Conservation (phyloP, 2,797 vertebrate genomes). For the Parauchenoglanis ngamensis region DNA sequence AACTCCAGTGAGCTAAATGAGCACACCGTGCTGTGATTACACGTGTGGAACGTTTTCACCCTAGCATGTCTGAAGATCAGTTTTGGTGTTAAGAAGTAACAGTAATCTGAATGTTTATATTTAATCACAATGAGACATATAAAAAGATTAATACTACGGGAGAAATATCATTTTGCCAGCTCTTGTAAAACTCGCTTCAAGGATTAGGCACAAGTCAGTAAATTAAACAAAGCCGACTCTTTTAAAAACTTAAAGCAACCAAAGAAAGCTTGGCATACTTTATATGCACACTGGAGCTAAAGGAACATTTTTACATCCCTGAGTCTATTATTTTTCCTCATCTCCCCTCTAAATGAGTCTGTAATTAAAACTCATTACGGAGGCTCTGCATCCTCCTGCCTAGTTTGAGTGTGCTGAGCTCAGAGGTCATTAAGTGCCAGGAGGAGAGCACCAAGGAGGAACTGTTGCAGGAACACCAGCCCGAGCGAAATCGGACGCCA, state of each 20-base stretch:
- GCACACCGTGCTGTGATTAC: background rate
- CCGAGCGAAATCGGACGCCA: conserved; percentile 41
- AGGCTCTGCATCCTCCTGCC: conserved; percentile 30
- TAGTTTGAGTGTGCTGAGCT: conserved; percentile 39
- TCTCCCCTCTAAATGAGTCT: conserved; percentile 26
- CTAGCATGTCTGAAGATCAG: background rate
- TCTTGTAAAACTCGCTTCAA: background rate
- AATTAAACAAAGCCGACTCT: background rate
- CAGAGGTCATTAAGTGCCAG: conserved; percentile 45
- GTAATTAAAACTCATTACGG: conserved; percentile 53
- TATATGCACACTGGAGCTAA: background rate
- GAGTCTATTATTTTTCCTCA: conserved; percentile 10
- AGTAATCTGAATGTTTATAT: background rate
- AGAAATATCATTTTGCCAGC: background rate
- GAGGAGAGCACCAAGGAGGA: conserved; percentile 10
- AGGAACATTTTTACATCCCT: background rate
- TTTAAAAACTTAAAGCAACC: background rate
- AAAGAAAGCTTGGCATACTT: background rate
- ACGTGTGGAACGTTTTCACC: background rate
- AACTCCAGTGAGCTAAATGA: background rate
- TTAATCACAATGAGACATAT: background rate
- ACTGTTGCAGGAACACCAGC: background rate
- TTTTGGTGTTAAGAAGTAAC: background rate
- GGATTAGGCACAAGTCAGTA: background rate
- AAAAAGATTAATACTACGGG: background rate